phyloP scores from a whole-genome alignment of 2,113 vertebrate species.

The Crypturellus undulatus region DNA sequence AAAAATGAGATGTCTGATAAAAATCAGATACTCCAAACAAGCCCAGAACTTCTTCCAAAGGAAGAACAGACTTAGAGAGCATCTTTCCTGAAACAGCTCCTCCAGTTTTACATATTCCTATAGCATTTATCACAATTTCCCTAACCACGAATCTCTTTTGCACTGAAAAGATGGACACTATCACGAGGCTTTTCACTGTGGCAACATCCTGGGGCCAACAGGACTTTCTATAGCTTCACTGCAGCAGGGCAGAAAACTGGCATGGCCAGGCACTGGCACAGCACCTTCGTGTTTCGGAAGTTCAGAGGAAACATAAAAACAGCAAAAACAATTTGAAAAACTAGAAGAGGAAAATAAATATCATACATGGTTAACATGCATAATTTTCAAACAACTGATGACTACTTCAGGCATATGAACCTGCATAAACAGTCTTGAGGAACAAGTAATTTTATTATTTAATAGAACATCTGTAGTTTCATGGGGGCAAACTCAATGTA shows the following conservation, averaged over 20 bases:
- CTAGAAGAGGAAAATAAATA: not conserved
- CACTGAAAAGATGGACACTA: not conserved
- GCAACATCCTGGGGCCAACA: fast-evolving
- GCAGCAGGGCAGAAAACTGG: not conserved
- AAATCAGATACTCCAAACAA: not conserved
- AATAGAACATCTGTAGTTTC: not conserved
- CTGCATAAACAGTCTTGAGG: not conserved
- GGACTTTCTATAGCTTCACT: not conserved
- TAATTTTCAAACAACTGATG: not conserved
- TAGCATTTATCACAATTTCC: not conserved
- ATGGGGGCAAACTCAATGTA: not conserved
- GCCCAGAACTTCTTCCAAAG: fast-evolving
- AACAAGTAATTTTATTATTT: not conserved
- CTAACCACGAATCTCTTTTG: not conserved
- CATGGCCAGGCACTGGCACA: not conserved
- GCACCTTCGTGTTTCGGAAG: not conserved
- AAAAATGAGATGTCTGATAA: slow-evolving; percentile 34
- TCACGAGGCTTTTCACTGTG: not conserved
- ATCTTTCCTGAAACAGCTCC: not conserved
- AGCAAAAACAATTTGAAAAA: not conserved
- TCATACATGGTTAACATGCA: not conserved
- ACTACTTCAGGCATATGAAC: not conserved
- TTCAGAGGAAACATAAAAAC: not conserved
- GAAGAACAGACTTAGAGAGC: not conserved
- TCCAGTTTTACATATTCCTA: not conserved